Base-by-base conservation (phyloP, 2,888 invertebrate genomes). In the Trimorus sp. region DNA sequence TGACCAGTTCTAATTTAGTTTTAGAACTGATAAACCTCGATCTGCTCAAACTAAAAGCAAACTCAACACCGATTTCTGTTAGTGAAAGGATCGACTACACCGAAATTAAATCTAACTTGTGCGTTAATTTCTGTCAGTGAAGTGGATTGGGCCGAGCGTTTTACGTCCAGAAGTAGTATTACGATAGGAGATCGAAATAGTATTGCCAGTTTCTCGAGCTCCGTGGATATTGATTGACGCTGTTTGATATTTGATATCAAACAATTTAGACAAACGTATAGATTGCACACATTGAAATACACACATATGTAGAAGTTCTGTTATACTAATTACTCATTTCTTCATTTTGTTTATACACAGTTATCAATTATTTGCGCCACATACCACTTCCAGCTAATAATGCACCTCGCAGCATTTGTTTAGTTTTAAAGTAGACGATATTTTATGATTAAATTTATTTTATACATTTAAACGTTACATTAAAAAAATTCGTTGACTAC, bases 71-170 rank as follows among this genome's bases (percentile, higher is more conserved):
- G 80, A 80, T 83, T 83, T 80, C 83, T 79, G 76, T 79, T 82
- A 70, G 79, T 84, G 82, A 80, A 85, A 83, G 84, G 79, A 77
- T 71, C 74, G 78, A 79, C 84, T 80, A 78, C 80, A 78, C 76
- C 73, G 83, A 84, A 85, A 82, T 85, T 84, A 83, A 83, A 84
- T 83, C 83, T 58, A 85, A 85, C 83, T 85, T 85, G 83, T 84
- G 85, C 77, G 85, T 84, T 84, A 83, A 85, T 85, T 84, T 83
- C 84, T 83, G 79, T 83, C 83, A 63, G 83, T 70, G 83, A 79
- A 74, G 73, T 83, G 66, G 77, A 83, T 79, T 60, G 66, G 63
- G 70, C 79, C 65, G 54, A 59, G 79, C 62, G 73, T 80, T 83
- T 83, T 83, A 83, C 75, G 78, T 78, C 48, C 66, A 74, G 69